phyloP scores from a whole-genome alignment of 2,888 invertebrate species.

The Metellina segmentata region DNA sequence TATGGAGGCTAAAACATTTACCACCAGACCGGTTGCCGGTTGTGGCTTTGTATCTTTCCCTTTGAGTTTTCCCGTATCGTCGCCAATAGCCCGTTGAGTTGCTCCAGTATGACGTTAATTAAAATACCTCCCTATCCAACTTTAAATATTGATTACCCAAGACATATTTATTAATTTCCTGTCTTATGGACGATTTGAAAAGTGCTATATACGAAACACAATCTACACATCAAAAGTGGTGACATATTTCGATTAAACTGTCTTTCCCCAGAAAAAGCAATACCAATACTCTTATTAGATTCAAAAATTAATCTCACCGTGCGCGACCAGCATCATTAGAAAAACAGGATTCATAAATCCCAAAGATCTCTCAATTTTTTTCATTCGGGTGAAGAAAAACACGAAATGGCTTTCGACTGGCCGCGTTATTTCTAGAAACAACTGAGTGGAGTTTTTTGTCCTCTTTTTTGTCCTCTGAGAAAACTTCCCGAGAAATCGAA shows the following conservation, averaged over 20 bases:
- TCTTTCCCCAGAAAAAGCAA: not conserved
- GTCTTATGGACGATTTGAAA: not conserved
- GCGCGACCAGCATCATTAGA: not conserved
- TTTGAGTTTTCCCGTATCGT: too few species aligned
- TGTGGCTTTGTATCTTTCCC: too few species aligned
- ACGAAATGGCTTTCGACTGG: not conserved
- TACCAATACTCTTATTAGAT: not conserved
- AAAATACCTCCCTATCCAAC: too few species aligned
- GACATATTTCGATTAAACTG: not conserved
- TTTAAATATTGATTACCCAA: not conserved
- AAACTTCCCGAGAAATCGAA: slow-evolving; percentile 29
- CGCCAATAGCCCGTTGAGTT: too few species aligned
- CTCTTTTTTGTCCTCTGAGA: not conserved
- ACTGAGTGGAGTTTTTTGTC: not conserved
- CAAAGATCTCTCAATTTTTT: not conserved
- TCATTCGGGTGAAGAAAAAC: not conserved
- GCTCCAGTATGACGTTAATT: too few species aligned
- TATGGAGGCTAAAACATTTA: too few species aligned
- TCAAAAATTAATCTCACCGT: not conserved
- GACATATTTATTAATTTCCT: not conserved
- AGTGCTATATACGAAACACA: not conserved
- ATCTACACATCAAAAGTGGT: not conserved
- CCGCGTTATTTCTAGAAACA: not conserved
- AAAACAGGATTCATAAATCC: not conserved
- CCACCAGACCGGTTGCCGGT: too few species aligned